A percentile compares a stretch with the other conserved stretches of the same genome.
phyloP scores from a whole-genome alignment of 2,888 invertebrate genomes.

The Galeruca laticollis region DNA sequence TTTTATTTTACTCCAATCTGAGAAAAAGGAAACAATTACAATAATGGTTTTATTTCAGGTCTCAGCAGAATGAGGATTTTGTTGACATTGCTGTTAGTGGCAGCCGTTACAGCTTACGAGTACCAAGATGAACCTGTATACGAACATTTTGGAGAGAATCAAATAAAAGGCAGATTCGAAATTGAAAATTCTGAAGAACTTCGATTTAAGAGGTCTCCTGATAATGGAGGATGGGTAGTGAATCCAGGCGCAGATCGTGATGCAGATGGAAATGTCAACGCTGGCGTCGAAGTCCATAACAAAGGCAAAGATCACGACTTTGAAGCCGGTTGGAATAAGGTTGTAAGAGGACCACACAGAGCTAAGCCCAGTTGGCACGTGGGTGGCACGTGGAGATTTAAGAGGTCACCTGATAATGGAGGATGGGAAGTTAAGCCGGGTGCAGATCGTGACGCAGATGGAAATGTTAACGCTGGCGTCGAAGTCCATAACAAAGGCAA shows the following conservation, averaged over 20 bases:
- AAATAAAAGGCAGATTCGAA: slow-evolving; percentile 36
- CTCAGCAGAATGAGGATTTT: no score
- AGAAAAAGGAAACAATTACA: no score
- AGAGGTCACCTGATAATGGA: background rate
- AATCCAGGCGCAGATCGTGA: background rate
- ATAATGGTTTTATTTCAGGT: no score
- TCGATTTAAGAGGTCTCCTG: background rate
- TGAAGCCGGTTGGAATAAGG: slow-evolving; percentile 2
- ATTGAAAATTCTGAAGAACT: slow-evolving; percentile 10
- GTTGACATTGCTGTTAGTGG: no score
- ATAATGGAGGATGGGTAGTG: slow-evolving; percentile 14
- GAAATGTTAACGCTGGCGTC: no score
- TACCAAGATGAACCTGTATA: no score
- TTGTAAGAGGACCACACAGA: background rate
- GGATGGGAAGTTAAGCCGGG: no score
- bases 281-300: background rate
- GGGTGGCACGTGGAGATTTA: background rate
- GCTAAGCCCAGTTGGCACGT: slow-evolving; percentile 2
- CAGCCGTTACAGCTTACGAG: no score
- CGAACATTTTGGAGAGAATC: no score
- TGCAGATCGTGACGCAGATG: no score
- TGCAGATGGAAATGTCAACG: background rate
- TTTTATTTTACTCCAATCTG: no score
- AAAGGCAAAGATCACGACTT: background rate
- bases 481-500: no score